phyloP scores from a whole-genome alignment of 2,888 invertebrate species.

The Rhamphomyia laevipes region DNA sequence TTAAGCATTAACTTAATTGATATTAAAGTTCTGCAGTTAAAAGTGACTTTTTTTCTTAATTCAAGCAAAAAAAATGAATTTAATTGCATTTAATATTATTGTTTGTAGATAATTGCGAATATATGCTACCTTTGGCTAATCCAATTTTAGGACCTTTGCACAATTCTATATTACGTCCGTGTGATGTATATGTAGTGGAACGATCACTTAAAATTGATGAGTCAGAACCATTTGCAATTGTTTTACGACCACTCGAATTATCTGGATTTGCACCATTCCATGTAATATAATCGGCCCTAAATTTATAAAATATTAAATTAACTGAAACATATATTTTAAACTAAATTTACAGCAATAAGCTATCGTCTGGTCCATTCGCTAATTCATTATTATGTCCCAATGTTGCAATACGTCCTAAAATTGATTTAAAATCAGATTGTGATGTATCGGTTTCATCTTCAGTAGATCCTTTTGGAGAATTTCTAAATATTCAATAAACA shows the following conservation, averaged over 20 bases:
- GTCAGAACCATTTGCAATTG: slow-evolving; percentile 45
- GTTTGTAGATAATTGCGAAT: slow-evolving; percentile 47
- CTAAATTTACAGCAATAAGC: slow-evolving; percentile 60
- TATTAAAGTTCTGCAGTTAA: no score
- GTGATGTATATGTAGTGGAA: slow-evolving; percentile 38
- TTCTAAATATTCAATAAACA: slow-evolving; percentile 16
- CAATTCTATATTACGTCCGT: slow-evolving; percentile 53
- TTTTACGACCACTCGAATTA: slow-evolving; percentile 41
- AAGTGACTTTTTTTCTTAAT: not conserved
- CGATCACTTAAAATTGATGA: slow-evolving; percentile 37
- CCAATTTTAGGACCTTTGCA: slow-evolving; percentile 61
- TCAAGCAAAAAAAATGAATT: slow-evolving; percentile 2
- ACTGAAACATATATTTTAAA: not conserved
- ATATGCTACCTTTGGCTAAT: slow-evolving; percentile 68
- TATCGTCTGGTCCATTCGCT: slow-evolving; percentile 70
- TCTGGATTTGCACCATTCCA: slow-evolving; percentile 72
- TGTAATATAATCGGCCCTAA: slow-evolving; percentile 66
- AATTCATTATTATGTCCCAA: slow-evolving; percentile 58
- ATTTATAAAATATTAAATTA: not conserved
- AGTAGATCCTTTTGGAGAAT: slow-evolving; percentile 21
- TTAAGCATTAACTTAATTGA: not conserved
- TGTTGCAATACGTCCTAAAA: slow-evolving; percentile 35
- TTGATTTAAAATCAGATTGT: slow-evolving; percentile 30
- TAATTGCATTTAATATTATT: slow-evolving; percentile 36
- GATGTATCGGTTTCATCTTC: slow-evolving; percentile 18